Percentiles rank a stretch among this genome's conserved stretches.
phyloP scores from a whole-genome alignment of 2,113 vertebrate species.

The Chinchilla lanigera region DNA sequence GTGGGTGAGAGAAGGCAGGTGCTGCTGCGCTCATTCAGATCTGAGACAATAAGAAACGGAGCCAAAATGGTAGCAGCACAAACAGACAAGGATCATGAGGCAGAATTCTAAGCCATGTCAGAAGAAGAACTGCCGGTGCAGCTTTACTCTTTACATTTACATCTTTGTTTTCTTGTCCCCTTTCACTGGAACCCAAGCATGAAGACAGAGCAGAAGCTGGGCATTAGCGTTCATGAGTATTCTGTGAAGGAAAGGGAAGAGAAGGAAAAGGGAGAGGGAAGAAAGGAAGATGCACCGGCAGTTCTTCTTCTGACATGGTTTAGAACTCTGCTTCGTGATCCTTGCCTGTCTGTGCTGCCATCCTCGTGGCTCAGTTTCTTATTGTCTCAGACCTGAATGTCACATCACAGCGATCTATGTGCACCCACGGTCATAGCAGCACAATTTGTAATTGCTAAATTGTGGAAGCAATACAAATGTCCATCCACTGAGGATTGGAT shows the following conservation, averaged over 20 bases:
- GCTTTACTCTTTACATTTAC: background rate
- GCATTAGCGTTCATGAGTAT: background rate
- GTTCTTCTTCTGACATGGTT: background rate
- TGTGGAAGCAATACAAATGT: too few species aligned
- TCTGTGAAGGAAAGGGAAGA: background rate
- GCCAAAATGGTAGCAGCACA: background rate
- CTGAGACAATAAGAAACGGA: background rate
- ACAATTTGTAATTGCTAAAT: too few species aligned
- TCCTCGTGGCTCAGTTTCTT: too few species aligned
- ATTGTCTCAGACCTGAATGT: background rate
- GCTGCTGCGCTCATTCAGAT: background rate
- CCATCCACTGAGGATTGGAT: too few species aligned
- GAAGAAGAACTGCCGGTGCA: background rate
- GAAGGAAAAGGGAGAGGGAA: background rate
- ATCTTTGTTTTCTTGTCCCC: background rate
- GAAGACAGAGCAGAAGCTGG: background rate
- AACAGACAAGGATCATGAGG: background rate
- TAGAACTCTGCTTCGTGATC: background rate
- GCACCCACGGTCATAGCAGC: too few species aligned
- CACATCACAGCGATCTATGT: too few species aligned
- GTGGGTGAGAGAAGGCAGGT: background rate
- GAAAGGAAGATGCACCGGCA: background rate
- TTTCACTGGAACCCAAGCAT: background rate
- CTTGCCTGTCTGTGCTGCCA: background rate
- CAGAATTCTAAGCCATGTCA: background rate